Evolutionary conservation across 2,113 vertebrate genomes (phyloP), one percentile per base, ranked within the genome.

Genomic region (Spheniscus mendiculus): DNA sequence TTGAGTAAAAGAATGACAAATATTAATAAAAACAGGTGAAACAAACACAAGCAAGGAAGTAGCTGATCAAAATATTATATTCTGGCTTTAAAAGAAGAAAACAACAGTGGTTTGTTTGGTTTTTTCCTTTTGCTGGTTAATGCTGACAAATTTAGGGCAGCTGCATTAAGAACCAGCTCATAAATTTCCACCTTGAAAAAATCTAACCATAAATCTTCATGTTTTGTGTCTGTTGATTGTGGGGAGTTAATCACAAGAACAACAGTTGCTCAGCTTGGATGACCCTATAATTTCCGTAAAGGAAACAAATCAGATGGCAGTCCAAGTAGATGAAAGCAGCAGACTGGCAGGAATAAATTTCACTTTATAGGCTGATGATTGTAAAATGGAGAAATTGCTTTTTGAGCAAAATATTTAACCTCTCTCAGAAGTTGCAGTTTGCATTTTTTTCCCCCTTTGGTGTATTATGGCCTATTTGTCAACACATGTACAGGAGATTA

Each of bases 181-280:
- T 83, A 79, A 9, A 70, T 72, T 97, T 96, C 95, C 90, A 94
- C 92, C 92, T 97, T 96, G 87, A 93, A 95, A 89, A 89, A 92
- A 83, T 77, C 21, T 50, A 87, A 81, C 76, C 85, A 76, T 97
- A 93, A 97, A 97, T 97, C 93, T 96, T 97, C 70, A 74, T 87
- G 40, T 65, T 95, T 91, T 93, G 4, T 95, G 76, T 55, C 85
- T 92, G 56, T 13, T 92, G 83, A 93, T 85, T 77, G 77, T 91
- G 70, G 58, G 56, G 72, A 89, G 74, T 93, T 97, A 93, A 93
- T 94, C 86, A 90, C 32, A 94, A 92, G 69, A 52, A 65, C 32
- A 96, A 82, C 71, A 89, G 63, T 93, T 97, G 80, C 90, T 95
- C 81, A 65, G 86, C 92, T 90, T 66, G 49, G 44, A 84, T 84